Evolutionary conservation across 2,888 invertebrate genomes (phyloP).

Genomic region (Macrosiphum euphorbiae): DNA sequence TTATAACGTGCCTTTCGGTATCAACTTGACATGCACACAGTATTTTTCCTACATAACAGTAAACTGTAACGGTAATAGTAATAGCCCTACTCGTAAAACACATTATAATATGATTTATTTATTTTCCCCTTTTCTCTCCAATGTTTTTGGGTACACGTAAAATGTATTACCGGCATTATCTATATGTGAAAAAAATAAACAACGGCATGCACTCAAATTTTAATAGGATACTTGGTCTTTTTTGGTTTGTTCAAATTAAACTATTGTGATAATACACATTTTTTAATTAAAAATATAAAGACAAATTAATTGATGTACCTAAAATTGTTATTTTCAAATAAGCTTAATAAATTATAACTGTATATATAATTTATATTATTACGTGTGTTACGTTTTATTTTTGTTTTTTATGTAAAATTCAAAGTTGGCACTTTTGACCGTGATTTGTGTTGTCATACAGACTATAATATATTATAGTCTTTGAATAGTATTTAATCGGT

Average conservation of each 20-base stretch:
- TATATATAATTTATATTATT: not conserved
- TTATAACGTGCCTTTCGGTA: not conserved
- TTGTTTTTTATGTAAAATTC: not conserved
- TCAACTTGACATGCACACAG: not conserved
- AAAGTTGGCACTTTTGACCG: not conserved
- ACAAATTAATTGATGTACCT: not conserved
- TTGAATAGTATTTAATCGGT: not conserved
- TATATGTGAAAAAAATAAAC: not conserved
- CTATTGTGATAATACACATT: not conserved
- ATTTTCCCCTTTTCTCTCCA: not conserved
- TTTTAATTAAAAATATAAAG: not conserved
- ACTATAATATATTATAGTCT: not conserved
- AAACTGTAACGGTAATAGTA: constrained; percentile 4
- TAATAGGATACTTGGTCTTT: not conserved
- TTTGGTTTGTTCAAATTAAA: not conserved
- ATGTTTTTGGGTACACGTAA: not conserved
- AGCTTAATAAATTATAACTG: not conserved
- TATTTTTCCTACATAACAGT: not conserved
- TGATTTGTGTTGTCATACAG: not conserved
- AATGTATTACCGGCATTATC: not conserved
- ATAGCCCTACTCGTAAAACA: not conserved
- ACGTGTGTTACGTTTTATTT: not conserved
- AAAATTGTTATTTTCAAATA: not conserved
- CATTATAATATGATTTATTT: constrained; percentile 9
- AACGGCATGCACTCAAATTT: not conserved